These are phyloP conservation scores for Ooceraea biroi DNA, from an alignment of 1,140 invertebrate species.

Conservation along the genomic window DNA sequence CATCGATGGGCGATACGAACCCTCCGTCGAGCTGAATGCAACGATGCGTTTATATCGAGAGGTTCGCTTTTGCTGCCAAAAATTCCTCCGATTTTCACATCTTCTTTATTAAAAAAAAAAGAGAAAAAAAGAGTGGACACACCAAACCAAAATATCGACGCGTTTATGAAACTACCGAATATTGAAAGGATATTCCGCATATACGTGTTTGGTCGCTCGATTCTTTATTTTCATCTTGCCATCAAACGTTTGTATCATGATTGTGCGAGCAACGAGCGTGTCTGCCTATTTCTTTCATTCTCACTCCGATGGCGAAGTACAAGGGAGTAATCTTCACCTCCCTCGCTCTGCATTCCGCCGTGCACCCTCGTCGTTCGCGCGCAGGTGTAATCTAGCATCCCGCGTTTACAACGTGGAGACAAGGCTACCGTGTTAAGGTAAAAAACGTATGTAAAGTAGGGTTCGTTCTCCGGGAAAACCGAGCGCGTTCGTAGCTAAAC, in stretches of 20 bases:
- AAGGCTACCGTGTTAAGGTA: constrained; percentile 50
- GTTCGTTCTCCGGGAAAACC: constrained; percentile 46
- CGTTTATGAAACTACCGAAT: neutral
- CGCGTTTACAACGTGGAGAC: constrained; percentile 46
- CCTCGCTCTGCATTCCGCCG: neutral
- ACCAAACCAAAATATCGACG: neutral
- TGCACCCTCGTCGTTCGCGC: constrained; percentile 4
- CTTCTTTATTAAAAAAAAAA: constrained; percentile 23
- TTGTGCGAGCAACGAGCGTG: neutral
- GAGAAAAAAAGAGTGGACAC: neutral
- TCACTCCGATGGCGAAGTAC: constrained; percentile 21
- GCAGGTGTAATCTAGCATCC: constrained; percentile 49
- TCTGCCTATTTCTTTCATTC: neutral
- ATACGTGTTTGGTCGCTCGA: neutral
- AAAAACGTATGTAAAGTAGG: constrained; percentile 54
- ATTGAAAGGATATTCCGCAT: constrained; percentile 4
- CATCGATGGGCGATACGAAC: neutral
- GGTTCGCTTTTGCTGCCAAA: constrained; percentile 1
- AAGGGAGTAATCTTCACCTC: neutral
- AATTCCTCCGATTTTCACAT: constrained; percentile 19
- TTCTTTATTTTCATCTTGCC: constrained; percentile 3
- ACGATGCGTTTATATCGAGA: constrained; percentile 14
- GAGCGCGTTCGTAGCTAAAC: constrained; percentile 1
- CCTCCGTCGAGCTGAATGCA: neutral
- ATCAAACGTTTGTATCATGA: neutral